These are phyloP conservation scores for Epicampocera succincta DNA, from an alignment of 2,888 invertebrate genomes.

Conservation along the genomic window DNA sequence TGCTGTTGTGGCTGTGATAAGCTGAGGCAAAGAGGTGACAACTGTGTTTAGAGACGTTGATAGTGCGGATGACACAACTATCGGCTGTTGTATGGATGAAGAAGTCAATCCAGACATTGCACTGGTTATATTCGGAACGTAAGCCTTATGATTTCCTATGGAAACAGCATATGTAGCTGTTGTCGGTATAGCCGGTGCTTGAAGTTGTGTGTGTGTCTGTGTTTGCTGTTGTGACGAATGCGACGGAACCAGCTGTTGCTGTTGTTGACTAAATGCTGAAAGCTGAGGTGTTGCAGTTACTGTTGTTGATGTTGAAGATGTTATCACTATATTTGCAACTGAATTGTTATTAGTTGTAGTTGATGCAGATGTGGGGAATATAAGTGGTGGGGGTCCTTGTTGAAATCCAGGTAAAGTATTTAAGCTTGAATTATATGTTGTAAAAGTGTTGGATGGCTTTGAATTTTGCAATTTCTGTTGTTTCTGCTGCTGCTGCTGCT, in stretches of 20 bases:
- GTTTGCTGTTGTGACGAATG: conserved; percentile 51
- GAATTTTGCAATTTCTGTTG: conserved; percentile 44
- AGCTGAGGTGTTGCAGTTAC: conserved; percentile 65
- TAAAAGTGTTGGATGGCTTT: conserved; percentile 38
- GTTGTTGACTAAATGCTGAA: conserved; percentile 55
- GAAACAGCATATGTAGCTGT: conserved; percentile 71
- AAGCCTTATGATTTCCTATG: conserved; percentile 42
- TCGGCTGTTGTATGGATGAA: conserved; percentile 51
- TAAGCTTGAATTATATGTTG: conserved; percentile 38
- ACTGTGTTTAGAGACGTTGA: conserved; percentile 52
- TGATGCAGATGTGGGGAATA: conserved; percentile 67
- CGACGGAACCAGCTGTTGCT: conserved; percentile 31
- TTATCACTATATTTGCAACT: conserved; percentile 53
- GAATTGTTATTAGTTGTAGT: conserved; percentile 57
- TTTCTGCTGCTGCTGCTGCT: conserved; percentile 62
- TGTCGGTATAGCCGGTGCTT: conserved; percentile 65
- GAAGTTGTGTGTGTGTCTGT: conserved; percentile 57
- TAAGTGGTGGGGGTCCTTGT: conserved; percentile 69
- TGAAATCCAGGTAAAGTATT: conserved; percentile 43
- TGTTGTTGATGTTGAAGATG: conserved; percentile 68
- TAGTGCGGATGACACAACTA: conserved; percentile 49
- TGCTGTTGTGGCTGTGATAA: conserved; percentile 50
- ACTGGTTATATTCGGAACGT: conserved; percentile 37
- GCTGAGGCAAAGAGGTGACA: conserved; percentile 44
- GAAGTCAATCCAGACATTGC: conserved; percentile 46